These are phyloP conservation scores for Eciton burchellii DNA, from an alignment of 1,140 invertebrate species.

Conservation along the genomic window DNA sequence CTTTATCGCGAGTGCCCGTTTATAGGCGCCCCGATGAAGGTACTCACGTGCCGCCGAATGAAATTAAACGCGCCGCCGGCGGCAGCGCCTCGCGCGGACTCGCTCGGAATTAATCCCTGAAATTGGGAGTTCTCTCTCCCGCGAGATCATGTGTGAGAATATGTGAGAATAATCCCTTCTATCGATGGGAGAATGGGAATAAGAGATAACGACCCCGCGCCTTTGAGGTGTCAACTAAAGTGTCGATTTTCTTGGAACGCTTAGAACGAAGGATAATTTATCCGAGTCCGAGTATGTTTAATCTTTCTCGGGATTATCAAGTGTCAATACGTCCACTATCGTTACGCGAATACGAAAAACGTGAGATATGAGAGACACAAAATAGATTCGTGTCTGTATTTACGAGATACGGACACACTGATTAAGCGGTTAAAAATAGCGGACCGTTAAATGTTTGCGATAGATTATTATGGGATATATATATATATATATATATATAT, in stretches of 20 bases:
- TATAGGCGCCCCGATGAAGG: constrained; percentile 52
- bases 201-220: too few relatives aligned
- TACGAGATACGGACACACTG: constrained; percentile 2
- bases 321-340: neutral
- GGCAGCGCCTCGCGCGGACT: neutral
- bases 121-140: constrained; percentile 1
- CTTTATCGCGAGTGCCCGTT: neutral
- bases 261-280: neutral
- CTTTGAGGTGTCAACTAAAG: neutral
- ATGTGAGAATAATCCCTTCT: neutral
- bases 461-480: constrained; percentile 17
- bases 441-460: neutral
- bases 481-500: constrained; percentile 2
- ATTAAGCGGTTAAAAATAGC: neutral
- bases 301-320: constrained; percentile 31
- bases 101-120: neutral
- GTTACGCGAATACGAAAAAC: neutral
- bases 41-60: constrained; percentile 35
- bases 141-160: too few relatives aligned
- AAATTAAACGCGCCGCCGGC: constrained; percentile 48
- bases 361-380: constrained; percentile 8
- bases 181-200: too few relatives aligned
- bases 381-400: constrained; percentile 17
- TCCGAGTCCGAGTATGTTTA: neutral
- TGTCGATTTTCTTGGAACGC: neutral